These are phyloP conservation scores for Hypocryptadius cinnamomeus DNA, from an alignment of 2,113 vertebrate species.

Conservation along the genomic window DNA sequence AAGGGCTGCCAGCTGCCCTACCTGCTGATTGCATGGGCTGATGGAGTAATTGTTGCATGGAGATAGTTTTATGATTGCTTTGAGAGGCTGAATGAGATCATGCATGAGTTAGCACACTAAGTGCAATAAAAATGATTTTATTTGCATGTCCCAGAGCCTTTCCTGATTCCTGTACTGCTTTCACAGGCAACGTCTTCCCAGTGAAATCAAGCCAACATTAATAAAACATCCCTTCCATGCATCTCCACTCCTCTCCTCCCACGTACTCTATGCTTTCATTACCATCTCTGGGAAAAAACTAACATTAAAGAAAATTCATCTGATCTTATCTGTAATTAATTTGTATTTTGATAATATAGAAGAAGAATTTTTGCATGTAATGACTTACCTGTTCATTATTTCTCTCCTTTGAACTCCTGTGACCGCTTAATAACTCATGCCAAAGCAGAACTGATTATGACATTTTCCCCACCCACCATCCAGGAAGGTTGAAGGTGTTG, in stretches of 20 bases:
- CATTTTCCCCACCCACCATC: constrained; percentile 69
- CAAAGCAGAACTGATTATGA: constrained; percentile 59
- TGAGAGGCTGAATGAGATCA: constrained; percentile 63
- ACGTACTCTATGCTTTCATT: constrained; percentile 56
- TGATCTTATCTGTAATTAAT: constrained; percentile 83
- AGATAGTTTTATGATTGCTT: constrained; percentile 66
- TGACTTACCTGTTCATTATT: constrained; percentile 78
- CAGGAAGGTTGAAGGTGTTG: constrained; percentile 75
- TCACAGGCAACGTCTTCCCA: constrained; percentile 56
- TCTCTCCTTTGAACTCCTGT: constrained; percentile 76
- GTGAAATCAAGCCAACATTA: constrained; percentile 51
- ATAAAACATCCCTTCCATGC: constrained; percentile 57
- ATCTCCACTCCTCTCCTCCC: constrained; percentile 59
- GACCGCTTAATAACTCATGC: constrained; percentile 73
- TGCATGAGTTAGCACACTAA: constrained; percentile 61
- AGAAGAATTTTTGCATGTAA: constrained; percentile 74
- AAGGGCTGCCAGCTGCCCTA: constrained; percentile 17
- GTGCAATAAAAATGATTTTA: constrained; percentile 66
- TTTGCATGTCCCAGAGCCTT: constrained; percentile 66
- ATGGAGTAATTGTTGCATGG: constrained; percentile 49
- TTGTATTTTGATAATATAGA: constrained; percentile 79
- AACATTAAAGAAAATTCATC: constrained; percentile 72
- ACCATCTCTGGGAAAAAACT: constrained; percentile 73
- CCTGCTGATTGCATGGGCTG: constrained; percentile 51
- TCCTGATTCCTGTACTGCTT: constrained; percentile 57